These are phyloP conservation scores for Brachypodius melanocephalos DNA, from an alignment of 2,113 vertebrate genomes.

Conservation along the genomic window DNA sequence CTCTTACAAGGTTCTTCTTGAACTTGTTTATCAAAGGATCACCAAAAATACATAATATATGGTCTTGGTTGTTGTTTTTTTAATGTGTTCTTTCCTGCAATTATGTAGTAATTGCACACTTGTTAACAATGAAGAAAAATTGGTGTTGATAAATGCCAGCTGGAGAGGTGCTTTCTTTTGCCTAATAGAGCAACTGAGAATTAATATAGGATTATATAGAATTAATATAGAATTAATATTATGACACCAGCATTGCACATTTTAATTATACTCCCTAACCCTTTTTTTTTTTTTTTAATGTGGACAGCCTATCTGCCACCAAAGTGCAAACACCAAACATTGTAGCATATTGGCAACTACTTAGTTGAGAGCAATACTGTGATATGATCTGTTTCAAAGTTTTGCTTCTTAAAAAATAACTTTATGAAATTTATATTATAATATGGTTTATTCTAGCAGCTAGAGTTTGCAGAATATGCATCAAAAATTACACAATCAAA, in stretches of 20 bases:
- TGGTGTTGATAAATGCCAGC: background rate
- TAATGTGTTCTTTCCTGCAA: background rate
- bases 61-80: background rate
- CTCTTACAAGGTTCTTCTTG: background rate
- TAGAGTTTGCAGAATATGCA: background rate
- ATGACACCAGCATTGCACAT: background rate
- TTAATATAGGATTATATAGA: background rate
- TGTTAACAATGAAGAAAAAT: background rate
- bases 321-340: background rate
- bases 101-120: background rate
- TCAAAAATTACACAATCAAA: background rate
- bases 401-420: background rate
- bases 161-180: background rate
- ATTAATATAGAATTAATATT: background rate
- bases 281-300: background rate
- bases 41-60: background rate
- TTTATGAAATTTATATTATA: background rate
- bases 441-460: background rate
- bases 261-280: background rate
- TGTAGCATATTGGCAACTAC: background rate
- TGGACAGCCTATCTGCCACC: background rate
- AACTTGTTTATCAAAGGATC: background rate
- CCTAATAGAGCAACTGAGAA: background rate
- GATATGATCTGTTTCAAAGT: background rate
- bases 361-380: background rate